Evolutionary conservation across 1,140 invertebrate genomes (phyloP).

Genomic region (Neotoxoptera formosana): DNA sequence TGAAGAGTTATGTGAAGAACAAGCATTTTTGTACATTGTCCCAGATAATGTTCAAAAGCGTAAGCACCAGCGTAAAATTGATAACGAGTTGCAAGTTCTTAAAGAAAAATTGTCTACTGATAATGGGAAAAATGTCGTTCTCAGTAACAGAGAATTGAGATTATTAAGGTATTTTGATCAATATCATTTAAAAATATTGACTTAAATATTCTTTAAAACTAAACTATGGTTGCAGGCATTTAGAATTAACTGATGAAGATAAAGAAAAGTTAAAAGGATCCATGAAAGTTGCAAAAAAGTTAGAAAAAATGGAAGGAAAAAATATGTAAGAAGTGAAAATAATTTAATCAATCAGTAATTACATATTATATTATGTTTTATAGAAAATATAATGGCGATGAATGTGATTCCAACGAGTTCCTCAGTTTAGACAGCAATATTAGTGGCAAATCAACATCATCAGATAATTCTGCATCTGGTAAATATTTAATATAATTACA

Average conservation of each 20-base stretch:
- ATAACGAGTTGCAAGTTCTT: constrained; percentile 88
- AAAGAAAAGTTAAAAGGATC: constrained; percentile 91
- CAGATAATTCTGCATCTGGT: constrained; percentile 72
- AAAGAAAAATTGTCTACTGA: constrained; percentile 79
- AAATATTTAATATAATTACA: constrained; percentile 53
- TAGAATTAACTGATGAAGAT: constrained; percentile 92
- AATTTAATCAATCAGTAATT: constrained; percentile 69
- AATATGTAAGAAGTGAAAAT: constrained; percentile 65
- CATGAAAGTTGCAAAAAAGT: constrained; percentile 90
- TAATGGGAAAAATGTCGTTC: constrained; percentile 80
- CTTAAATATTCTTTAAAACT: neutral
- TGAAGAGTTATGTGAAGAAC: constrained; percentile 86
- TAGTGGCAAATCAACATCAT: constrained; percentile 65
- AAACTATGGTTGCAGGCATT: constrained; percentile 69
- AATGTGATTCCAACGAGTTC: constrained; percentile 75
- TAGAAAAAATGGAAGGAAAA: constrained; percentile 87
- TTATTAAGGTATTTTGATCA: constrained; percentile 73
- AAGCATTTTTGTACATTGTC: constrained; percentile 84
- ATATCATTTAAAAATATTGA: neutral
- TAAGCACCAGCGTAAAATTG: constrained; percentile 87
- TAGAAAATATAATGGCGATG: constrained; percentile 66
- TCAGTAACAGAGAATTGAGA: constrained; percentile 91
- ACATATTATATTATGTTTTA: constrained; percentile 61
- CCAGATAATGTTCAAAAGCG: constrained; percentile 84
- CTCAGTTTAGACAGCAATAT: constrained; percentile 79